phyloP scores from a whole-genome alignment of 2,113 vertebrate genomes.

The Seriola quinqueradiata region DNA sequence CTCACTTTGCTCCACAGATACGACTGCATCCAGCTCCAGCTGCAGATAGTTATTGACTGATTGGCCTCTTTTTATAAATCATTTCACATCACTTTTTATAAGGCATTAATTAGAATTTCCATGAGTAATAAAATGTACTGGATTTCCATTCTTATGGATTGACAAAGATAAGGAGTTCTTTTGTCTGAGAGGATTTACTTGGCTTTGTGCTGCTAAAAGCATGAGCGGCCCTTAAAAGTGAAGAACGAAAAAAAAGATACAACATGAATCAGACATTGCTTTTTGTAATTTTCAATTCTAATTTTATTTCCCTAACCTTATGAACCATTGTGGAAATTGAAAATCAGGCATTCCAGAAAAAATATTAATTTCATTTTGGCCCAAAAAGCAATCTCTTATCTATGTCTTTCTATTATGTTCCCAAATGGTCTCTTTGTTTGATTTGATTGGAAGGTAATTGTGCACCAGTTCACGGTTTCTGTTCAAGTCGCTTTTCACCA shows the following conservation, averaged over 20 bases:
- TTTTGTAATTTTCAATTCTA: conserved; percentile 53
- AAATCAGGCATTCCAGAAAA: conserved; percentile 41
- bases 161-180: conserved; percentile 63
- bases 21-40: background rate
- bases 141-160: conserved; percentile 54
- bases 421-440: conserved; percentile 58
- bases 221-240: conserved; percentile 23
- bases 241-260: conserved; percentile 32
- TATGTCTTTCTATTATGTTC: conserved; percentile 23
- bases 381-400: conserved; percentile 49
- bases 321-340: conserved; percentile 53
- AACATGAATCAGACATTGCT: conserved; percentile 36
- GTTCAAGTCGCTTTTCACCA: conserved; percentile 1
- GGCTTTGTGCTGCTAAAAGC: conserved; percentile 47
- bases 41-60: conserved; percentile 52
- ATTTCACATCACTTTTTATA: no score
- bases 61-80: conserved; percentile 40
- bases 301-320: conserved; percentile 65
- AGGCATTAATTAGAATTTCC: conserved; percentile 77
- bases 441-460: conserved; percentile 49
- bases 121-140: conserved; percentile 59
- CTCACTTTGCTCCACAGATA: conserved; percentile 31
- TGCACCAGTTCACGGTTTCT: background rate
- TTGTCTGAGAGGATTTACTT: conserved; percentile 52
- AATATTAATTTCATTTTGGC: conserved; percentile 38